These are phyloP conservation scores for Melanogrammus aeglefinus DNA, from an alignment of 2,797 vertebrate species.

Conservation along the genomic window DNA sequence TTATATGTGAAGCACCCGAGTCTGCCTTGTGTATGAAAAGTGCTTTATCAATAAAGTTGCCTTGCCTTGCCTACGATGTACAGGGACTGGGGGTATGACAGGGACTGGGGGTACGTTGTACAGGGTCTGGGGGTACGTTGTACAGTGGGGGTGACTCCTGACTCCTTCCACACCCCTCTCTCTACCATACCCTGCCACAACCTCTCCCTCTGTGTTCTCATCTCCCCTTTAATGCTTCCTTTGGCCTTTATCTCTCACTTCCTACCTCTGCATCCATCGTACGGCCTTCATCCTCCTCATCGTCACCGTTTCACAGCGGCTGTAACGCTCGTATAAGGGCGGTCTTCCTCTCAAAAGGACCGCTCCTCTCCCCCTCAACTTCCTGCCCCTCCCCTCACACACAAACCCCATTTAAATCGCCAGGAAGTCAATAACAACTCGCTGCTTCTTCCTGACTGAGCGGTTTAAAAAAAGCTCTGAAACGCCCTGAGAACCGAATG, in stretches of 20 bases:
- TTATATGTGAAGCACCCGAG: no score
- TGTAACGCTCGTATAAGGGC: neutral
- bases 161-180: conserved; percentile 57
- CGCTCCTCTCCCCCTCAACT: conserved; percentile 20
- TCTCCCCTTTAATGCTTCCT: conserved; percentile 11
- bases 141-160: conserved; percentile 55
- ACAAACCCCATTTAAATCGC: neutral
- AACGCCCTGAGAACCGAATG: conserved; percentile 15
- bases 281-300: conserved; percentile 22
- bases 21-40: no score
- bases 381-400: conserved; percentile 2
- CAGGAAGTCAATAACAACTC: conserved; percentile 8
- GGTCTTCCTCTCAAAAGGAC: neutral
- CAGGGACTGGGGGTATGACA: no score
- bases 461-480: conserved; percentile 41
- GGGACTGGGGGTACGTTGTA: no score
- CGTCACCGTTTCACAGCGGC: conserved; percentile 4
- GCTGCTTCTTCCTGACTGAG: conserved; percentile 25
- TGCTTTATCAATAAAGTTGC: no score
- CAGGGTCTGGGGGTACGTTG: conserved; percentile 17
- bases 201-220: conserved; percentile 23
- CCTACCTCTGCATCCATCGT: conserved; percentile 29
- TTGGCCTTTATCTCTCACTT: conserved; percentile 14
- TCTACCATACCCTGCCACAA: conserved; percentile 5
- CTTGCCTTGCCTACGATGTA: no score